Conservation (phyloP, 2,797 vertebrate genomes). For the Luscinia luscinia region DNA sequence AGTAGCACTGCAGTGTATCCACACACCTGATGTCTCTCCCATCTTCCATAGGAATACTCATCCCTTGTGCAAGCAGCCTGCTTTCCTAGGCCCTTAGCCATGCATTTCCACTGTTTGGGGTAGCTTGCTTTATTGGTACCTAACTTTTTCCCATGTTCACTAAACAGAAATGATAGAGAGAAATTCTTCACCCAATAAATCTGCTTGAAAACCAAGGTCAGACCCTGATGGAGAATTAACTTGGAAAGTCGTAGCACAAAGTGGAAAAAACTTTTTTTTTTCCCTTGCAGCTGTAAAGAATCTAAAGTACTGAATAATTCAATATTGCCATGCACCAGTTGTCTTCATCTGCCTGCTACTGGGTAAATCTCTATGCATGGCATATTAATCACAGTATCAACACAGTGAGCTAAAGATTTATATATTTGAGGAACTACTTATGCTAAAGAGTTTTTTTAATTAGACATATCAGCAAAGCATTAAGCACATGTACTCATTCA, state of each 20-base stretch:
- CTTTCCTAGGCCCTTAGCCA: background rate
- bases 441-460: background rate
- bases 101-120: fast-evolving
- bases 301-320: constrained; percentile 50
- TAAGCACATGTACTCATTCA: background rate
- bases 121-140: background rate
- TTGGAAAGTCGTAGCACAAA: background rate
- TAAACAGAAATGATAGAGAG: background rate
- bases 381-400: constrained; percentile 19
- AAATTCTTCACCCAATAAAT: background rate
- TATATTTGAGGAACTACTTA: constrained; percentile 1
- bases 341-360: constrained; percentile 18
- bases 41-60: background rate
- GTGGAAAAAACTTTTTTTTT: background rate
- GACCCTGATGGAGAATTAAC: background rate
- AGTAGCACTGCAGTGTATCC: background rate
- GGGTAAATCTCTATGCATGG: background rate
- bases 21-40: background rate
- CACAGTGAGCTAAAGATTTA: constrained; percentile 26
- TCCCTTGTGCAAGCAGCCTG: fast-evolving
- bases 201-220: background rate
- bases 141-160: background rate
- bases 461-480: constrained; percentile 18
- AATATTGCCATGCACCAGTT: background rate
- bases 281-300: background rate